Evolutionary conservation across 2,113 vertebrate species (phyloP), one percentile per base, ranked within the genome.

Genomic region (Lagenorhynchus albirostris): DNA sequence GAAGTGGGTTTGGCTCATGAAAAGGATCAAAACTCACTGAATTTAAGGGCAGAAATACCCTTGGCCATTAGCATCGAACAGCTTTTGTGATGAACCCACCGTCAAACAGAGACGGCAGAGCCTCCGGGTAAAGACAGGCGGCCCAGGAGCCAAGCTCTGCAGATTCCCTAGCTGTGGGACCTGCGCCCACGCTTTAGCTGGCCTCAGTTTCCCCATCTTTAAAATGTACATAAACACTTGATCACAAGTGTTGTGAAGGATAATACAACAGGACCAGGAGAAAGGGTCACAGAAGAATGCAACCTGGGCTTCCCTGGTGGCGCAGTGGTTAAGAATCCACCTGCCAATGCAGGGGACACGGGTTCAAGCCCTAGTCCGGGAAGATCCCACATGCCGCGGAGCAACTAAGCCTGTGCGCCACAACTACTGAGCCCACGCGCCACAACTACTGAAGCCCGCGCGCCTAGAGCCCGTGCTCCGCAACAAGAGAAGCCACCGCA

Each of bases 131-230:
- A 23, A 31, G 36, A 67, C 18, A 15, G 9, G 5, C 1, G 15
- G 21, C 58, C 38, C 1, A 31, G 68, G 36, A 58, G 47, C 38
- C 71, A 25, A 0, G n/a, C 6, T 44, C 68, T 41, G 50, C 62
- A 53, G 8, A 84, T 15, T 62, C 20, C 8, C 62, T 3, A 21
- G 26, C 38, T 26, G 9, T 4, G 38, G 6, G 20, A 15, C 38
- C 41, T 5, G 7, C 36, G 62, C 76, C 31, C 6, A 14, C 41
- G 17, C 41, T 68, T 33, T 17, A 55, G 10, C 70, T n/a, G 33
- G 33, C 62, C 70, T 93, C 85, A 36, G 21, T 89, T 50, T 83
- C 77, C 85, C 71, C 79, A 25, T 63, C 62, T 83, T 29, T 89
- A 82, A 62, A 68, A 53, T 33, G 0, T 9, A 44, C 7, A 7